A percentile compares a stretch with the other conserved stretches of the same genome.
These are phyloP conservation scores for Torymus tubicola DNA, from an alignment of 2,888 invertebrate genomes.

Conservation along the genomic window DNA sequence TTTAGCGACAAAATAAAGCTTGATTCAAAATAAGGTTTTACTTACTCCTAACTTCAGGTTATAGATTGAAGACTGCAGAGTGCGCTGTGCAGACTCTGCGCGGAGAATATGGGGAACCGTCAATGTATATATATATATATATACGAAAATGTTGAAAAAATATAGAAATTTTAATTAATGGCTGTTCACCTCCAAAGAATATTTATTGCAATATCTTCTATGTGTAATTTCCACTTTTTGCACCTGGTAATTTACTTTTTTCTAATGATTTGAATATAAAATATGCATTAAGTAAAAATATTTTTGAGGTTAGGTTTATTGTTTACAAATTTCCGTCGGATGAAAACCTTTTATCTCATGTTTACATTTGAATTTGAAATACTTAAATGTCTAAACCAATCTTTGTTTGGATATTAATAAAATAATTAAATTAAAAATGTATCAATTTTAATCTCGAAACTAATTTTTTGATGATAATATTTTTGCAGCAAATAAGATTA, in stretches of 20 bases:
- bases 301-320: slow-evolving; percentile 49
- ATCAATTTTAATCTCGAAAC: not conserved
- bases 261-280: not conserved
- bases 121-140: too few relatives aligned
- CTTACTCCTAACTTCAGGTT: too few relatives aligned
- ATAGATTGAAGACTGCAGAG: too few relatives aligned
- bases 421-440: too few relatives aligned
- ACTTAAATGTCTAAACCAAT: too few relatives aligned
- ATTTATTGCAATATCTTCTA: slow-evolving; percentile 13
- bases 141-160: too few relatives aligned
- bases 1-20: too few relatives aligned
- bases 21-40: too few relatives aligned
- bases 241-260: slow-evolving; percentile 7
- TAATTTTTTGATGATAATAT: not conserved
- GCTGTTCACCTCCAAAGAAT: slow-evolving; percentile 19
- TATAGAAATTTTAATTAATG: not conserved
- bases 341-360: not conserved
- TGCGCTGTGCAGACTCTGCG: too few relatives aligned
- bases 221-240: not conserved
- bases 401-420: too few relatives aligned
- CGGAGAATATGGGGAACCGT: too few relatives aligned
- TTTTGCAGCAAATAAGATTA: not conserved
- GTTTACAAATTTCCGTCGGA: slow-evolving; percentile 43
- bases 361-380: not conserved
- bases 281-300: not conserved